Conservation (phyloP, 2,888 invertebrate genomes). For the Spilarctia lutea region DNA sequence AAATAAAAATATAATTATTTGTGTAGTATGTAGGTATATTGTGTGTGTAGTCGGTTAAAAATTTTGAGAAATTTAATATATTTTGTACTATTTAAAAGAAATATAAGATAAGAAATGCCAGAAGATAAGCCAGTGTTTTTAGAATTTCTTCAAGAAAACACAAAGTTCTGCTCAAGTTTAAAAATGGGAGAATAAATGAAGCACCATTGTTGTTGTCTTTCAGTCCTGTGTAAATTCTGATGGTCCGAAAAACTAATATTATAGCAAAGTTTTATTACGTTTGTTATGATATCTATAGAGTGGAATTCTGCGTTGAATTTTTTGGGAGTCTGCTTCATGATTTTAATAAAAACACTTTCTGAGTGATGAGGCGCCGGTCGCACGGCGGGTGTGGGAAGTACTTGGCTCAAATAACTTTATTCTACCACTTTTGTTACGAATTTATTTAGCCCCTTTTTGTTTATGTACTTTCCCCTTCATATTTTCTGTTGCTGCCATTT, state of each 20-base stretch:
- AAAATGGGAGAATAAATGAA: constrained; percentile 58
- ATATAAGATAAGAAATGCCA: neutral
- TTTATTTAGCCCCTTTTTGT: constrained; percentile 39
- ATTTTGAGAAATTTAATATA: neutral
- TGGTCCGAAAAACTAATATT: constrained; percentile 69
- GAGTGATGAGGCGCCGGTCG: constrained; percentile 32
- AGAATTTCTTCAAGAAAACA: constrained; percentile 50
- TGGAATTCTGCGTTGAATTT: constrained; percentile 58
- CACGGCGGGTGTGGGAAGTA: constrained; percentile 34
- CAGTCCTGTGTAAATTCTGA: constrained; percentile 61
- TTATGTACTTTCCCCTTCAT: constrained; percentile 15
- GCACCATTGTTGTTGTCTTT: constrained; percentile 64
- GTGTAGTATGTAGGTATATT: too few species aligned
- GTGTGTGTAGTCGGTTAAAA: too few species aligned
- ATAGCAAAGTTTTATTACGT: constrained; percentile 68
- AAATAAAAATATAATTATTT: too few species aligned
- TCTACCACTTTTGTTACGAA: constrained; percentile 46
- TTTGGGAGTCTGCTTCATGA: constrained; percentile 56
- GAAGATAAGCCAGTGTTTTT: constrained; percentile 34
- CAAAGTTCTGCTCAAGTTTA: constrained; percentile 58
- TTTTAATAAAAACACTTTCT: constrained; percentile 61
- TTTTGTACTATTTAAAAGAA: neutral
- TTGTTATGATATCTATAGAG: constrained; percentile 67
- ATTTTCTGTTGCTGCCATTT: neutral
- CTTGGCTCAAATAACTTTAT: constrained; percentile 53